phyloP scores from a whole-genome alignment of 2,113 vertebrate species.

The Capra hircus region DNA sequence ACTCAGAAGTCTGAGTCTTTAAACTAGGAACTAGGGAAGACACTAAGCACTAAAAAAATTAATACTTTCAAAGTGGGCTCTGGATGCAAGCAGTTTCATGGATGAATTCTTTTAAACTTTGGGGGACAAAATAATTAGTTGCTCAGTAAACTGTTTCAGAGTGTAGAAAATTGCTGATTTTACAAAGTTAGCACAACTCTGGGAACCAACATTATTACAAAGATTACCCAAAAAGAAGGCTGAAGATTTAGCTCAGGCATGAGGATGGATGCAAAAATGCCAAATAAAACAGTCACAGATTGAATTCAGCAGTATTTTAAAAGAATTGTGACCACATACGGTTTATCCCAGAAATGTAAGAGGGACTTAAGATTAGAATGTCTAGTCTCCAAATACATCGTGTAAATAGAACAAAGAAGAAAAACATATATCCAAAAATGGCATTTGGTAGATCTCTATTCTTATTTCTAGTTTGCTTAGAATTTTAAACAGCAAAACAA shows the following conservation, averaged over 20 bases:
- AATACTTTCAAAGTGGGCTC: background rate
- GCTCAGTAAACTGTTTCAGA: background rate
- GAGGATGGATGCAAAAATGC: background rate
- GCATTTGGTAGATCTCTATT: background rate
- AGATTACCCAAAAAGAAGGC: background rate
- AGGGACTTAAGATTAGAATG: background rate
- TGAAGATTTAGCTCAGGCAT: background rate
- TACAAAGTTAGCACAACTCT: background rate
- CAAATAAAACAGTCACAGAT: background rate
- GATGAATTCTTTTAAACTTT: constrained; percentile 24
- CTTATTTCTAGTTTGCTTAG: background rate
- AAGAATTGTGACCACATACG: background rate
- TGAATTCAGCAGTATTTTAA: background rate
- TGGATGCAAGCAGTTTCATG: constrained; percentile 11
- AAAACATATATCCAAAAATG: background rate
- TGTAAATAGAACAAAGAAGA: background rate
- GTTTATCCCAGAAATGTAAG: background rate
- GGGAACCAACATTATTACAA: background rate
- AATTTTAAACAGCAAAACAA: background rate
- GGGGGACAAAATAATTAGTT: constrained; percentile 30
- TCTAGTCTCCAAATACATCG: background rate
- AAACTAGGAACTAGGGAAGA: background rate
- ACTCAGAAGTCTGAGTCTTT: constrained; percentile 41
- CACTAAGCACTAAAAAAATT: background rate
- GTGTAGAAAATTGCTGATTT: background rate